Conservation (phyloP, 2,113 vertebrate genomes). For the Caracal caracal region DNA sequence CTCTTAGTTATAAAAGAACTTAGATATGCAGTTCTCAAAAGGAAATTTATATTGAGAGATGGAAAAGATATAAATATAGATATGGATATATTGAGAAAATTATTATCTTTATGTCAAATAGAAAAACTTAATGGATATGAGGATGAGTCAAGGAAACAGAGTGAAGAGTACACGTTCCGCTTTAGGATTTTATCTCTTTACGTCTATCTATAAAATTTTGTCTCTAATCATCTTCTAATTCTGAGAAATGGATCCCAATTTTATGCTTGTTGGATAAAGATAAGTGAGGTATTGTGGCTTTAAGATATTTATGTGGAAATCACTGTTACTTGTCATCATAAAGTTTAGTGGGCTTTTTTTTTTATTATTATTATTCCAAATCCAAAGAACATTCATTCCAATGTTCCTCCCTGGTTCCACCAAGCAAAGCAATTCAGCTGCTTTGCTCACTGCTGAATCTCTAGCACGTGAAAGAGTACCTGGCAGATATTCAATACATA, state of each 20-base stretch:
- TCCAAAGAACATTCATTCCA: conserved; percentile 51
- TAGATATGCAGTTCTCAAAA: background rate
- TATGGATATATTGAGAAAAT: conserved; percentile 33
- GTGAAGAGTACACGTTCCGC: background rate
- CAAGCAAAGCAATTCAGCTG: conserved; percentile 16
- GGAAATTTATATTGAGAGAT: conserved; percentile 38
- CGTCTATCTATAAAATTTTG: conserved; percentile 16
- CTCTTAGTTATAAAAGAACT: conserved; percentile 31
- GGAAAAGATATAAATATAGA: conserved; percentile 22
- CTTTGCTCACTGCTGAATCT: background rate
- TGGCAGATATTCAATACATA: background rate
- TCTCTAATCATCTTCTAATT: conserved; percentile 36
- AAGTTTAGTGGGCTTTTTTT: background rate
- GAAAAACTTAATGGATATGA: conserved; percentile 39
- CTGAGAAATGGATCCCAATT: conserved; percentile 44
- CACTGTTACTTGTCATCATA: conserved; percentile 16
- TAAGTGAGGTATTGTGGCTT: conserved; percentile 45
- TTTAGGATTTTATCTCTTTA: conserved; percentile 32
- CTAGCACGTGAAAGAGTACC: background rate
- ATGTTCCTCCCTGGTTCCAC: conserved; percentile 19
- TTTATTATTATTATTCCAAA: background rate
- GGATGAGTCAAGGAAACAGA: background rate
- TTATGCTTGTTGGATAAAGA: background rate
- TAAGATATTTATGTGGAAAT: conserved; percentile 32
- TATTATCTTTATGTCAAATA: conserved; percentile 28